Evolutionary conservation across 37 sponge, comb jelly and placozoan genomes (phyloP), one percentile per base, ranked within the genome.

Genomic region (Lycopodina hypogea): DNA sequence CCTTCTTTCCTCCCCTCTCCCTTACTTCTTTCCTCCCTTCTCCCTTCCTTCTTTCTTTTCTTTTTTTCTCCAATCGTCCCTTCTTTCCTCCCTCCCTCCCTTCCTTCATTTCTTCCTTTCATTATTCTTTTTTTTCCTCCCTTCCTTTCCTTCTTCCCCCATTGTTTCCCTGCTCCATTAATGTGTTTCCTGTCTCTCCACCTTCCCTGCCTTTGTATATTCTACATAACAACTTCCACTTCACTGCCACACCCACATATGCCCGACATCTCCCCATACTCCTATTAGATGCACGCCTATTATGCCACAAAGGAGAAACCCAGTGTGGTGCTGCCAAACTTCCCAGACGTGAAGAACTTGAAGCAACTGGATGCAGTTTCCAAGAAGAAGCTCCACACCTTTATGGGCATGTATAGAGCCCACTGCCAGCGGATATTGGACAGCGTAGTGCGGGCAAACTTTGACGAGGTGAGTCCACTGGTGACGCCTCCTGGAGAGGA

Each of bases 381-480:
- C 30, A 56, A 40, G 35, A 88, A 91, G 1, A 87, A 84, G 60
- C 76, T 95, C 30, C 79, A 84, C 6, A 95, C 95, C 38, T 95
- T 95, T 45, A 55, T 95, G 77, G 78, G 91, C 28, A 95, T 95
- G 95, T 95, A 95, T 73, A 79, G 83, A 0, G 84, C 95, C 28
- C 95, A 95, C 83, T 95, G 95, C 53, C 95, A 95, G 71, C 55
- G 95, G 30, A 89, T 95, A 19, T 52, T 88, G 4, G 93, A 95
- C 81, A 76, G 84, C 29, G 74, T 95, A 0, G 86, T 85, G 18
- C 58, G 90, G 72, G 93, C 93, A 17, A 92, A 91, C 84, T 95
- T 95, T 52, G 48, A 41, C 50, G 93, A 95, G 83, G 95, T 95
- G 67, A 77, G 83, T 71, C 1, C n/a, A 24, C 33, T 38, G 42